These are phyloP conservation scores for Drosophila greeni DNA, from an alignment of 2,888 invertebrate species.

Conservation along the genomic window DNA sequence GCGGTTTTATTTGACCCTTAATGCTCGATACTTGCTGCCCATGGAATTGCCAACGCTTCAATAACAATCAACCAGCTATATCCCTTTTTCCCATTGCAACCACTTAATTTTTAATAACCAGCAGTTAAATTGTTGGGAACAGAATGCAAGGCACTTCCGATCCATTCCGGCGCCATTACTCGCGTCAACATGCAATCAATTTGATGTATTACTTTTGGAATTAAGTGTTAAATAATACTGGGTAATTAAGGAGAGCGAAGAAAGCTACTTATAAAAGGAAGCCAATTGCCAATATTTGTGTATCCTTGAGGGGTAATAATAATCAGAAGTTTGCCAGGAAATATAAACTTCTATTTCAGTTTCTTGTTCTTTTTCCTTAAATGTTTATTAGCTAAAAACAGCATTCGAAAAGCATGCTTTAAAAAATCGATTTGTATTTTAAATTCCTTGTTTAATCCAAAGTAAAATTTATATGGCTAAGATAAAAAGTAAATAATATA, in stretches of 20 bases:
- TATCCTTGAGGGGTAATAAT: neutral
- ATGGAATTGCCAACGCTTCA: constrained; percentile 33
- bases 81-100: constrained; percentile 8
- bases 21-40: constrained; percentile 19
- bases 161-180: constrained; percentile 46
- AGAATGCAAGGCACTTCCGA: constrained; percentile 36
- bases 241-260: constrained; percentile 19
- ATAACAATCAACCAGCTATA: constrained; percentile 31
- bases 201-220: constrained; percentile 34
- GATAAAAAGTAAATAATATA: neutral
- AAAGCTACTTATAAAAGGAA: neutral
- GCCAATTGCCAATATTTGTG: neutral
- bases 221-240: constrained; percentile 24
- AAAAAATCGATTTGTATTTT: no score
- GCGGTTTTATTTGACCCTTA: constrained; percentile 35
- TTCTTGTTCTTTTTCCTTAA: neutral
- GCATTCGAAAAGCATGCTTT: neutral
- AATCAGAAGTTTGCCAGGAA: neutral
- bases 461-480: neutral
- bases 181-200: constrained; percentile 58
- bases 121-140: constrained; percentile 50
- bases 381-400: neutral
- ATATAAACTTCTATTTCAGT: neutral
- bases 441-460: neutral
- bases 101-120: constrained; percentile 71